Evolutionary conservation across 2,797 vertebrate genomes (phyloP), one percentile per base, ranked within the genome.

Genomic region (Bovichtus diacanthus): DNA sequence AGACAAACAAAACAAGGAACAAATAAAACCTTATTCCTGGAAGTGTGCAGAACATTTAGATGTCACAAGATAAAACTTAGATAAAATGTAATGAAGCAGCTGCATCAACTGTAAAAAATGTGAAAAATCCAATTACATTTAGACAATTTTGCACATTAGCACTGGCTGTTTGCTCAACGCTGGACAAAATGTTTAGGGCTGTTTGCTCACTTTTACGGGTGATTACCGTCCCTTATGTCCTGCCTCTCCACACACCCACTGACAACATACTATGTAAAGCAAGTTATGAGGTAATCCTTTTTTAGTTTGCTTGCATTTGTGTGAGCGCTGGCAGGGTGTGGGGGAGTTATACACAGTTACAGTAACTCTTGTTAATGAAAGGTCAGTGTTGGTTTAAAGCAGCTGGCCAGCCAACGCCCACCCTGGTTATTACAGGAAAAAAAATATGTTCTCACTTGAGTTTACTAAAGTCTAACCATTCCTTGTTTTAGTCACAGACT

Each of bases 341-440:
- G 21, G 6, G 60, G 43, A n/a, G 9, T 12, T 15, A 3, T 18
- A 23, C 23, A 16, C 25, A 7, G 39, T 23, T 1, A 27, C 25
- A 7, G 9, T 0, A 60, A 53, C n/a, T 67, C 39, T 31, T 18
- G 12, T 19, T 47, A 25, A 41, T n/a, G 16, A 16, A 9, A 23
- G 6, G 5, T n/a, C 7, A 27, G 0, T 10, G 19, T 65, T 36
- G 0, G 0, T 53, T 43, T n/a, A 0, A 11, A 19, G 16, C 11
- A 3, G 7, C 27, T 0, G 6, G 18, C 10, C 12, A 7, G 41
- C 27, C 21, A 29, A 58, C 75, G 41, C 49, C 34, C 29, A 5
- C 50, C 58, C 25, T 61, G 56, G 51, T 61, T 10, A 19, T 50
- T 47, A 31, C 50, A n/a, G 3, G 16, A 6, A 44, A 27, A 2